phyloP scores from a whole-genome alignment of 2,113 vertebrate species.

The Burhinus bistriatus region DNA sequence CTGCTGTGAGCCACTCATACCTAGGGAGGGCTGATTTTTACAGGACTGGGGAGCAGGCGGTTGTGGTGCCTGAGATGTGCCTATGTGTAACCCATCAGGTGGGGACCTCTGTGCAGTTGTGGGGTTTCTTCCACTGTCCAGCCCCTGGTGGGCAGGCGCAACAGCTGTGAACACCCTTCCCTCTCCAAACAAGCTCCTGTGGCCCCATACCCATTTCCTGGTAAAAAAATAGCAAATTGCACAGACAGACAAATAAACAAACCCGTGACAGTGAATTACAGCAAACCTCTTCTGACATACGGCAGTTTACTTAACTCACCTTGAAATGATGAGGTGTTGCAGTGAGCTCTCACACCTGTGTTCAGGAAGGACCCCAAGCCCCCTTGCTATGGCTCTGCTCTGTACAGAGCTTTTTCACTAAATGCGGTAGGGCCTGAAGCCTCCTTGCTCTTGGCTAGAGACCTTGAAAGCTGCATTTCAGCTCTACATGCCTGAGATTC shows the following conservation, averaged over 20 bases:
- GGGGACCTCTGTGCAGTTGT: neutral
- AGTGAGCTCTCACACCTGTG: neutral
- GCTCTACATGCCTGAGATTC: neutral
- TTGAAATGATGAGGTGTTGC: conserved; percentile 5
- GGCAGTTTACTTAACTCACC: neutral
- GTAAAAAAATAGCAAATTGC: neutral
- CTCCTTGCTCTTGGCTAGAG: neutral
- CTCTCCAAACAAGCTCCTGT: neutral
- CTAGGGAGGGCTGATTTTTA: neutral
- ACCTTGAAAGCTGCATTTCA: neutral
- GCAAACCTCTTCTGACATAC: neutral
- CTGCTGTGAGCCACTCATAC: rapidly evolving
- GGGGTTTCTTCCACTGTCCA: neutral
- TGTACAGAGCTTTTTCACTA: neutral
- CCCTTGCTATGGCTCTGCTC: neutral
- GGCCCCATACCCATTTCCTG: neutral
- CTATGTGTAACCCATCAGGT: neutral
- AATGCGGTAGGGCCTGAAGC: neutral
- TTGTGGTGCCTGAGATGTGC: neutral
- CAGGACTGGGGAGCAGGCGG: neutral
- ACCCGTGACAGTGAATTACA: neutral
- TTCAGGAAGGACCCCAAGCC: neutral
- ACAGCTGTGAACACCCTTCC: neutral
- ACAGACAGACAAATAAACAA: neutral
- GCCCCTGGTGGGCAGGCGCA: neutral